Evolutionary conservation across 2,797 vertebrate species (phyloP).

Genomic region (Acipenser transmontanus): DNA sequence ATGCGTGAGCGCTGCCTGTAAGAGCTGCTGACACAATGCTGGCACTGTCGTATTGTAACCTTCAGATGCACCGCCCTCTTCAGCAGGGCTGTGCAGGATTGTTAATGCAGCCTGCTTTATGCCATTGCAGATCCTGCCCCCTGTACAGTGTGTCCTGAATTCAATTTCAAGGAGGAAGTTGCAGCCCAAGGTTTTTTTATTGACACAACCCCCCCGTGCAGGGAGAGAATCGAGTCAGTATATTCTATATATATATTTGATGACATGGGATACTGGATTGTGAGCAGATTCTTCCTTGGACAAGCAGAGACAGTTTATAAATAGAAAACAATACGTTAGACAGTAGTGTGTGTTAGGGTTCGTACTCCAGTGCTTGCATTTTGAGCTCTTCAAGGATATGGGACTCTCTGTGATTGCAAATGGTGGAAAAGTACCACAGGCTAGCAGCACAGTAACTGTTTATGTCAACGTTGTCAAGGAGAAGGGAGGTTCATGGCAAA

Average conservation of each 20-base stretch:
- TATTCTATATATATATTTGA: neutral
- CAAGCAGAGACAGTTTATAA: neutral
- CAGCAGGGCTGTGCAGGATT: neutral
- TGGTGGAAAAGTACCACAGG: conserved; percentile 47
- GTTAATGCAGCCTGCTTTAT: neutral
- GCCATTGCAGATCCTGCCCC: neutral
- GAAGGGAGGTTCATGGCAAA: conserved; percentile 28
- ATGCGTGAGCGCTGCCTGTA: neutral
- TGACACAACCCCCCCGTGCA: too few relatives aligned
- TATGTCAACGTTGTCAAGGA: conserved; percentile 27
- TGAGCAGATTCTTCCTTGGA: neutral
- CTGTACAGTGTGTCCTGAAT: neutral
- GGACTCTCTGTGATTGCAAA: conserved; percentile 8
- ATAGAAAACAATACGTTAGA: conserved; percentile 14
- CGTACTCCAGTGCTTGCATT: neutral
- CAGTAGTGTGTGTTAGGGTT: neutral
- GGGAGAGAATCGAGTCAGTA: neutral
- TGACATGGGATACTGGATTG: neutral
- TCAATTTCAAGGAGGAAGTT: neutral
- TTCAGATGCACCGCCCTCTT: neutral
- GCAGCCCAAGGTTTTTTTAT: neutral
- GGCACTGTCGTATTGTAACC: conserved; percentile 18
- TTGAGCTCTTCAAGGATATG: neutral
- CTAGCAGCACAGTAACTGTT: conserved; percentile 23
- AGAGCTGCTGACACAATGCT: conserved; percentile 24